A percentile compares a stretch with the other conserved stretches of the same genome.
Evolutionary conservation across 2,797 vertebrate genomes (phyloP).

Genomic region (Sphenodon punctatus): DNA sequence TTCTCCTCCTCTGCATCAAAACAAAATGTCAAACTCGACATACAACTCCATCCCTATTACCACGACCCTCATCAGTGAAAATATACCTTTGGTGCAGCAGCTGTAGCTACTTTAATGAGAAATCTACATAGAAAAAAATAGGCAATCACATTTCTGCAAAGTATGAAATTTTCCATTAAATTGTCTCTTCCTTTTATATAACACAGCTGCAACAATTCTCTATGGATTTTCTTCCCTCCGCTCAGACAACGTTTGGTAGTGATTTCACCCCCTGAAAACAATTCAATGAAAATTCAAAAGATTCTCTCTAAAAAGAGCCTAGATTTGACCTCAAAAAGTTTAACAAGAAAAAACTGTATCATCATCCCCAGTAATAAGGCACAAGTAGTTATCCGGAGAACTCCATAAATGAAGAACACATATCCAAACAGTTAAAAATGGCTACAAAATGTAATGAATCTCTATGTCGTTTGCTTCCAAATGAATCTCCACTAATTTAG

Average conservation of each 20-base stretch:
- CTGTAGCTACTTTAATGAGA: conserved; percentile 73
- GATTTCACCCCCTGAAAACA: conserved; percentile 56
- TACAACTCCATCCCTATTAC: conserved; percentile 33
- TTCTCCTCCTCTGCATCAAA: conserved; percentile 36
- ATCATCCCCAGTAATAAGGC: background rate
- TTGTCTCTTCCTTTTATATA: conserved; percentile 75
- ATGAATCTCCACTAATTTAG: conserved; percentile 48
- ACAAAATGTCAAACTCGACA: conserved; percentile 56
- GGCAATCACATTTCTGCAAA: conserved; percentile 82
- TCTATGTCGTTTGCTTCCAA: conserved; percentile 37
- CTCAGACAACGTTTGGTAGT: conserved; percentile 42
- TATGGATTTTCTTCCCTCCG: conserved; percentile 63
- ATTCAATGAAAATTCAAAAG: conserved; percentile 49
- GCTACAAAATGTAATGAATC: conserved; percentile 5
- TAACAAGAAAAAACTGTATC: background rate
- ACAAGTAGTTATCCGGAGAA: background rate
- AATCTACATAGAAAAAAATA: conserved; percentile 79
- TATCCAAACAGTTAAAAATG: conserved; percentile 36
- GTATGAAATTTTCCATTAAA: conserved; percentile 78
- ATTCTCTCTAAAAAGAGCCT: conserved; percentile 17
- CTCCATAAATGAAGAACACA: conserved; percentile 15
- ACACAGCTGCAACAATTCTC: conserved; percentile 76
- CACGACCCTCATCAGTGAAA: conserved; percentile 61
- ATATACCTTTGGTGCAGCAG: conserved; percentile 72
- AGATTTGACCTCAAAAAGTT: conserved; percentile 14